Conservation (phyloP, 2,113 vertebrate genomes). For the Hemiscyllium ocellatum region DNA sequence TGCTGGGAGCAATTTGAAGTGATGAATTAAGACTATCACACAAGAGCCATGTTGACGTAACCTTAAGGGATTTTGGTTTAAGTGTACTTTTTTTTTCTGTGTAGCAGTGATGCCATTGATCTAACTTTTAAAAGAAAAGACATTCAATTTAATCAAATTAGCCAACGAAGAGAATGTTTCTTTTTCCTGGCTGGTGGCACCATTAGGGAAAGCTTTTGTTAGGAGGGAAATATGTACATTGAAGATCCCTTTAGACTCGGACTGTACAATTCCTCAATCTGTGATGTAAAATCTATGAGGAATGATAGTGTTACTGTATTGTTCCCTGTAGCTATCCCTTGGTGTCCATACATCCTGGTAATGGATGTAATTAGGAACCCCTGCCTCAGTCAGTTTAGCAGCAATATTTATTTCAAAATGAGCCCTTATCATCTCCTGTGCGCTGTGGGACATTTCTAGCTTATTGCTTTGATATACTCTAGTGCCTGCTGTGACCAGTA, state of each 20-base stretch:
- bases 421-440: slow-evolving; percentile 17
- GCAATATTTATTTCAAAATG: slow-evolving; percentile 29
- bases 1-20: neutral
- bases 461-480: slow-evolving; percentile 29
- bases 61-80: slow-evolving; percentile 13
- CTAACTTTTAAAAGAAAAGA: neutral
- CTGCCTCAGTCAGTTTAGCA: slow-evolving; percentile 33
- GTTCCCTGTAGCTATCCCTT: slow-evolving; percentile 25
- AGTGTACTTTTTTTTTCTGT: neutral
- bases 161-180: neutral
- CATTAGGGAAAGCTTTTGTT: neutral
- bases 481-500: slow-evolving; percentile 10
- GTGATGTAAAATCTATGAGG: neutral
- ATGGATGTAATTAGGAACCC: slow-evolving; percentile 29
- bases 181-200: neutral
- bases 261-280: slow-evolving; percentile 7
- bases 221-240: neutral
- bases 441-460: slow-evolving; percentile 17
- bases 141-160: neutral
- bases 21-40: slow-evolving; percentile 7
- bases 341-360: slow-evolving; percentile 18
- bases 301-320: slow-evolving; percentile 19
- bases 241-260: neutral
- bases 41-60: neutral
- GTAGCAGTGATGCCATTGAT: neutral